Conservation (phyloP, 2,888 invertebrate species). For the Cantharis rustica region DNA sequence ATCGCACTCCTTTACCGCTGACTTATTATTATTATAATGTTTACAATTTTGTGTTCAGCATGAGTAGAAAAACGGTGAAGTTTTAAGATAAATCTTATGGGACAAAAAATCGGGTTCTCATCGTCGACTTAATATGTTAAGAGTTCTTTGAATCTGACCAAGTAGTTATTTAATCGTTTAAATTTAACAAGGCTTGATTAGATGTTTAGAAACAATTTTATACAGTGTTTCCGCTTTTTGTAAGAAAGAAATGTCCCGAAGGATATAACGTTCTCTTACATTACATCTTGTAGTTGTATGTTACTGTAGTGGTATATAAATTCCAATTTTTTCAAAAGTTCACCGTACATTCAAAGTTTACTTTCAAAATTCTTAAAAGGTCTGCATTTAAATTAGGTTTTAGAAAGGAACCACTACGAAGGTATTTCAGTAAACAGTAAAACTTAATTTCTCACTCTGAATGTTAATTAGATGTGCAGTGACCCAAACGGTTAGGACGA, state of each 20-base stretch:
- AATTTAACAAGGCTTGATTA: not conserved
- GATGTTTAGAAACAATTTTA: not conserved
- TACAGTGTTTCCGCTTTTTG: not conserved
- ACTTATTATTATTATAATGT: slow-evolving; percentile 30
- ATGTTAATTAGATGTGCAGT: slow-evolving; percentile 45
- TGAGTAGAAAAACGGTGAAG: slow-evolving; percentile 3
- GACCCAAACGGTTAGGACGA: slow-evolving; percentile 43
- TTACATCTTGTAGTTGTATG: not conserved
- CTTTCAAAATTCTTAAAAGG: not conserved
- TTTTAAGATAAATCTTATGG: not conserved
- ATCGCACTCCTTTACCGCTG: slow-evolving; percentile 30
- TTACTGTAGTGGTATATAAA: not conserved
- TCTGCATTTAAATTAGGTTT: not conserved
- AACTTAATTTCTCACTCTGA: slow-evolving; percentile 35
- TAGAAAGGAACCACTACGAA: slow-evolving; percentile 5
- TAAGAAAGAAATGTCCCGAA: not conserved
- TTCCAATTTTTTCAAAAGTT: not conserved
- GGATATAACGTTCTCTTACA: not conserved
- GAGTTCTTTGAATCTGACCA: not conserved
- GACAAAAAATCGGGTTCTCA: not conserved
- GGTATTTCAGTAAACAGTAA: slow-evolving; percentile 26
- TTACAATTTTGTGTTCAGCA: slow-evolving; percentile 20
- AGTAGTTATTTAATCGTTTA: not conserved
- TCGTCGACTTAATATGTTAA: not conserved
- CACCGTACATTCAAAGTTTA: not conserved